These are phyloP conservation scores for Perodicticus potto DNA, from an alignment of 2,797 vertebrate genomes.

Conservation along the genomic window DNA sequence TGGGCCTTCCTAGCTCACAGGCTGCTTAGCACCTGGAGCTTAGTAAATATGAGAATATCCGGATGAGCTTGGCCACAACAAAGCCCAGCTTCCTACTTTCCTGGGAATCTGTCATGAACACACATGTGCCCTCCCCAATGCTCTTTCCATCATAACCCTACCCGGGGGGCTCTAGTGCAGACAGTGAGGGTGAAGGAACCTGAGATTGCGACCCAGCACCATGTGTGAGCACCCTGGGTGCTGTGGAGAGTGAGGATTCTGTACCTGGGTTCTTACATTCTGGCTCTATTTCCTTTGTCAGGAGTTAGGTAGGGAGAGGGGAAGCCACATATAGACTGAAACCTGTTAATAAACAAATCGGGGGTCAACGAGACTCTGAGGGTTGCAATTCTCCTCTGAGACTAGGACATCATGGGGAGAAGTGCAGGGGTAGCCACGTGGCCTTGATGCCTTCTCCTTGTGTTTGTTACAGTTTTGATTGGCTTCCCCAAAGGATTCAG, in stretches of 20 bases:
- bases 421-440: neutral
- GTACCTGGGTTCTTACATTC: neutral
- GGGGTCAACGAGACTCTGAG: neutral
- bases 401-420: neutral
- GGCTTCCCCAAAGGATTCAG: neutral
- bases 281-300: conserved; percentile 23
- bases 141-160: too few species aligned
- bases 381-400: neutral
- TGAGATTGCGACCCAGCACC: too few species aligned
- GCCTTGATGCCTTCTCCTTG: neutral
- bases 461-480: neutral
- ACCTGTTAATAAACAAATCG: neutral
- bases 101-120: neutral
- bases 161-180: neutral
- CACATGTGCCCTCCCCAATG: neutral
- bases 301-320: neutral
- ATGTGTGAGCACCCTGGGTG: too few species aligned
- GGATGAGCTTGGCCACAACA: neutral
- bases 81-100: neutral
- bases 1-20: neutral
- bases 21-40: neutral
- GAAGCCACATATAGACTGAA: neutral
- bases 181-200: accelerated
- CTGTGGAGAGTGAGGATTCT: neutral
- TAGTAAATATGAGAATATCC: neutral